Conservation (phyloP, 2,797 vertebrate genomes). For the Trematomus bernacchii region DNA sequence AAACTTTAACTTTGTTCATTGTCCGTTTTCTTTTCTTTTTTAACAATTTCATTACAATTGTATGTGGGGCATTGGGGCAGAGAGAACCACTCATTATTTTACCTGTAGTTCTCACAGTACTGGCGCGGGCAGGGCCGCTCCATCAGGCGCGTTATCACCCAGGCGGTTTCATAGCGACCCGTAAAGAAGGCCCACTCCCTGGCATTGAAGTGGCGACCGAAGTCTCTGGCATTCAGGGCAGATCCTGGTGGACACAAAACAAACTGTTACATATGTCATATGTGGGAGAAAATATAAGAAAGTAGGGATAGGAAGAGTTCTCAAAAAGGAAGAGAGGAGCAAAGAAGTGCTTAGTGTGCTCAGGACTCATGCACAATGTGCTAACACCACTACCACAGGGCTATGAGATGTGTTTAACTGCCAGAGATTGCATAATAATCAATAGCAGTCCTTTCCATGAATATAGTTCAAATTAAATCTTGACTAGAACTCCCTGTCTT, state of each 20-base stretch:
- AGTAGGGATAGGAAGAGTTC: not conserved
- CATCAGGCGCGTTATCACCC: constrained; percentile 89
- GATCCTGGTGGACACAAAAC: constrained; percentile 83
- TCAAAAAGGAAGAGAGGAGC: not conserved
- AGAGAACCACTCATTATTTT: not conserved
- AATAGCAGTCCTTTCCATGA: no score
- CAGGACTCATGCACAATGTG: not conserved
- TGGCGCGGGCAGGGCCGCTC: constrained; percentile 90
- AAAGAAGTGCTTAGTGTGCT: not conserved
- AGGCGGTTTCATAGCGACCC: constrained; percentile 89
- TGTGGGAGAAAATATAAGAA: not conserved
- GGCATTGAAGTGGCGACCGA: constrained; percentile 88
- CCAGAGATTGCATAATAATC: not conserved
- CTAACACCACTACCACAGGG: not conserved
- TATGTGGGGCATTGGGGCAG: no score
- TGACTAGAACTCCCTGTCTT: not conserved
- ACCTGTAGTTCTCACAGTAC: constrained; percentile 86
- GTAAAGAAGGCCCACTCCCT: constrained; percentile 96
- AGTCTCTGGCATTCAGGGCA: constrained; percentile 88
- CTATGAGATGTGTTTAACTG: no score
- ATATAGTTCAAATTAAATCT: no score
- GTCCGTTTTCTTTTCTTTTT: no score
- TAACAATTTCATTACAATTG: no score
- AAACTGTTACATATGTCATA: not conserved
- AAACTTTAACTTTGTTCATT: no score